Base-by-base conservation (phyloP, 1,140 invertebrate genomes). In the Drosophila guanche region DNA sequence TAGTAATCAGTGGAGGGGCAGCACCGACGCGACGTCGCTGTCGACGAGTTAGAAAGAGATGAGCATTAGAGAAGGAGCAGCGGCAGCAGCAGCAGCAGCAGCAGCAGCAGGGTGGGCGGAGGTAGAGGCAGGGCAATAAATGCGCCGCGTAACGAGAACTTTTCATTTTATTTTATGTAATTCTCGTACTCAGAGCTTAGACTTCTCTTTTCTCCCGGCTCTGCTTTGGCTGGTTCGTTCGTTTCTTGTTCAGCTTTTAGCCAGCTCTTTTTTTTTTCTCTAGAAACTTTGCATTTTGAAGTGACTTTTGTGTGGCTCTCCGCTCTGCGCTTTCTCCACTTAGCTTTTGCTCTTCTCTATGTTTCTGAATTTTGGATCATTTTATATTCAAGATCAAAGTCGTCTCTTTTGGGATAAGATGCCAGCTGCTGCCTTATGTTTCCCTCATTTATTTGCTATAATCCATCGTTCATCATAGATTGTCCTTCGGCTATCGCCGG, bases 41-140 rank as follows among this genome's bases (percentile, higher is more conserved):
- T 59, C 81, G 81, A 90, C 81, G 81, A 91, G 90, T 90, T 90
- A 91, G 89, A 91, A 91, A 90, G 90, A 91, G 89, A 91, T 90
- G 89, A 88, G 85, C 71, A 85, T 84, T 90, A 90, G 79, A 90
- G 79, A 86, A 78, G 78, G 45, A 76, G 58, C 53, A 66, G 57
- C 61, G 56, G 45, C 72, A 62, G 46, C 55, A 74, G 48, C 45
- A 56, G 47, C 43, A 75, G 65, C 51, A 74, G 48, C 45, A 52
- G 45, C 43, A 70, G 65, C 47, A 52, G 37, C 14, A 43, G 50
- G 22, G 29, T 10, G 14, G 14, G 16, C 22, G 12, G 22, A 6
- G 14, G n/a, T 1, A 4, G 7, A 16, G 7, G 43, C 20, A 23
- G 7, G 45, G 65, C 58, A 86, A 77, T 79, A 85, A 85, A 84